A percentile compares a stretch with the other conserved stretches of the same genome.
Evolutionary conservation across 2,888 invertebrate genomes (phyloP).

Genomic region (Unio delphinus): DNA sequence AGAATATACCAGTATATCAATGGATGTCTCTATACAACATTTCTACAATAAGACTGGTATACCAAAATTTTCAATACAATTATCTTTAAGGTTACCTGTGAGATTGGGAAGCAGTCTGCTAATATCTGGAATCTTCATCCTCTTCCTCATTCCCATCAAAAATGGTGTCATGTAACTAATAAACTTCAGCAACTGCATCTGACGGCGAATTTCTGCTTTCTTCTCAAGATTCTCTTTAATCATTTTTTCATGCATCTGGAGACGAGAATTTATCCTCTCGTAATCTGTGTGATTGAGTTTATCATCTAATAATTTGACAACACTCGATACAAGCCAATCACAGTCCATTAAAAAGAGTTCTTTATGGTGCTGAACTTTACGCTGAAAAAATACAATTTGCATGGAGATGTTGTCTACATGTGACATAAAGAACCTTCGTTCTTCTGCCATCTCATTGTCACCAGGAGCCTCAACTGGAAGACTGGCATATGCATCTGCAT

Average conservation of each 20-base stretch:
- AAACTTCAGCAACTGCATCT: slow-evolving; percentile 66
- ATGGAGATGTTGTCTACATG: slow-evolving; percentile 63
- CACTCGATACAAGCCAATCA: slow-evolving; percentile 63
- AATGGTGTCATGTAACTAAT: slow-evolving; percentile 69
- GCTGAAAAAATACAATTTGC: slow-evolving; percentile 65
- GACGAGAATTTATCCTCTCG: slow-evolving; percentile 66
- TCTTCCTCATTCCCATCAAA: slow-evolving; percentile 67
- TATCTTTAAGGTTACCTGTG: slow-evolving; percentile 49
- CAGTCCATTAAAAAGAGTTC: slow-evolving; percentile 66
- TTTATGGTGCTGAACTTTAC: slow-evolving; percentile 52
- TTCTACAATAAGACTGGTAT: too few relatives aligned
- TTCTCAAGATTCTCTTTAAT: slow-evolving; percentile 60
- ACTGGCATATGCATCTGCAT: slow-evolving; percentile 53
- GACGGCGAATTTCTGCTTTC: slow-evolving; percentile 59
- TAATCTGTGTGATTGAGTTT: slow-evolving; percentile 64
- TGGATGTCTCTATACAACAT: too few relatives aligned
- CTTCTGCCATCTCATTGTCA: slow-evolving; percentile 63
- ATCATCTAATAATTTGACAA: slow-evolving; percentile 62
- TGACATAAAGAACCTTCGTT: slow-evolving; percentile 66
- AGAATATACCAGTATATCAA: too few relatives aligned
- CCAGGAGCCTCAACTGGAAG: slow-evolving; percentile 58
- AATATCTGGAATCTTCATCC: slow-evolving; percentile 70
- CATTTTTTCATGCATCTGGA: slow-evolving; percentile 67
- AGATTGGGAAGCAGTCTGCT: slow-evolving; percentile 59
- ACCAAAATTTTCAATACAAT: too few relatives aligned